A percentile compares a stretch with the other conserved stretches of the same genome.
These are phyloP conservation scores for Streptopelia turtur DNA, from an alignment of 2,797 vertebrate genomes.

Conservation along the genomic window DNA sequence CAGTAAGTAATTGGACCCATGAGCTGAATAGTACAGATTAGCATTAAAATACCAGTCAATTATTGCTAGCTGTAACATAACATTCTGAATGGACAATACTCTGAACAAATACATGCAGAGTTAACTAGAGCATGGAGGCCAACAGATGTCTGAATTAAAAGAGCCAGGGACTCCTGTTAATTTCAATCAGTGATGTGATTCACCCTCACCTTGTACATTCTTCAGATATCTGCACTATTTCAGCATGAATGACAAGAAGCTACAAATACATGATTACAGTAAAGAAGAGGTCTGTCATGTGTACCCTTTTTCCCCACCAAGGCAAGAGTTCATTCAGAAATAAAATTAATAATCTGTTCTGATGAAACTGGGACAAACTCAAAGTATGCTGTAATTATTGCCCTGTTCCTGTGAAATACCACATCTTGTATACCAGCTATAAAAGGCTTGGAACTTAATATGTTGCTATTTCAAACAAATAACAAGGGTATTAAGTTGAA, in stretches of 20 bases:
- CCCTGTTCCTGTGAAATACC: not conserved
- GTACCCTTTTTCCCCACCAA: not conserved
- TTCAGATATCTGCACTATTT: not conserved
- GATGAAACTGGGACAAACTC: not conserved
- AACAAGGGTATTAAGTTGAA: not conserved
- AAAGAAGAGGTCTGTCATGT: not conserved
- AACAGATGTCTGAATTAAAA: conserved; percentile 32
- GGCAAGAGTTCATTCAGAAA: not conserved
- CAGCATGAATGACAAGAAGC: not conserved
- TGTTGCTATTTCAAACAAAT: not conserved
- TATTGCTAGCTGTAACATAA: conserved; percentile 37
- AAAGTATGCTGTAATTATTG: not conserved
- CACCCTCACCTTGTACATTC: not conserved
- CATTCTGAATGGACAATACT: conserved; percentile 15
- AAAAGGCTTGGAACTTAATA: not conserved
- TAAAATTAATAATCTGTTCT: not conserved
- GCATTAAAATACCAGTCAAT: conserved; percentile 56
- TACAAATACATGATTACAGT: not conserved
- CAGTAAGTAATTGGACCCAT: not conserved
- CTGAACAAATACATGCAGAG: conserved; percentile 4
- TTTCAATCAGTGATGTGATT: conserved; percentile 4
- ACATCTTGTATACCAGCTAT: not conserved
- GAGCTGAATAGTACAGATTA: conserved; percentile 47
- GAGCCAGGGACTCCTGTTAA: conserved; percentile 10
- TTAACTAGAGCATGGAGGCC: conserved; percentile 21